Evolutionary conservation across 1,140 invertebrate species (phyloP).

Genomic region (Aphis craccivora): DNA sequence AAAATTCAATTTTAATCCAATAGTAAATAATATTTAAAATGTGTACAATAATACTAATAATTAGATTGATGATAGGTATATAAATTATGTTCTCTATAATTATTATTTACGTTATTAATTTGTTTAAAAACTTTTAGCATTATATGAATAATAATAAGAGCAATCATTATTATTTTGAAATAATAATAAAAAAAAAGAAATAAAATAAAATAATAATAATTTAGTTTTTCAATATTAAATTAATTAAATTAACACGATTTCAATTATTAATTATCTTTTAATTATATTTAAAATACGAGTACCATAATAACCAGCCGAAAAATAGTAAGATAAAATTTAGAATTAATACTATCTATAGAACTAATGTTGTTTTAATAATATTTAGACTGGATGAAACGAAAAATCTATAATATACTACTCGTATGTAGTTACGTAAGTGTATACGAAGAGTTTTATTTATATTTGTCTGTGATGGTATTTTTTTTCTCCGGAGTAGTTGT

Average conservation of each 20-base stretch:
- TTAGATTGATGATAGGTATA: no score
- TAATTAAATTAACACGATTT: not conserved
- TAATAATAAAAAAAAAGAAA: not conserved
- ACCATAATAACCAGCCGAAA: not conserved
- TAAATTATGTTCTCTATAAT: no score
- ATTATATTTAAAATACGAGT: not conserved
- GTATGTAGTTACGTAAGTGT: not conserved
- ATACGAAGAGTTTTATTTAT: conserved; percentile 12
- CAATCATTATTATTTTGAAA: not conserved
- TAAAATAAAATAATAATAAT: not conserved
- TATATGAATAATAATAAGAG: not conserved
- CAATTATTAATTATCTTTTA: not conserved
- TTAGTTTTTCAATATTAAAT: not conserved
- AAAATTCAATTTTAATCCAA: not conserved
- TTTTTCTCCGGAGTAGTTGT: not conserved
- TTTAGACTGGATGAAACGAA: not conserved
- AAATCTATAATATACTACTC: not conserved
- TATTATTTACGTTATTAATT: not conserved
- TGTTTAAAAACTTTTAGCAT: not conserved
- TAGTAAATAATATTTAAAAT: not conserved
- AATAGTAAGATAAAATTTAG: not conserved
- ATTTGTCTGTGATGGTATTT: not conserved
- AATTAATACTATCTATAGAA: not conserved
- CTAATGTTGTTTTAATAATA: conserved; percentile 11
- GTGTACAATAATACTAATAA: not conserved